Conservation (phyloP, 2,113 vertebrate genomes). For the Symphodus melops region DNA sequence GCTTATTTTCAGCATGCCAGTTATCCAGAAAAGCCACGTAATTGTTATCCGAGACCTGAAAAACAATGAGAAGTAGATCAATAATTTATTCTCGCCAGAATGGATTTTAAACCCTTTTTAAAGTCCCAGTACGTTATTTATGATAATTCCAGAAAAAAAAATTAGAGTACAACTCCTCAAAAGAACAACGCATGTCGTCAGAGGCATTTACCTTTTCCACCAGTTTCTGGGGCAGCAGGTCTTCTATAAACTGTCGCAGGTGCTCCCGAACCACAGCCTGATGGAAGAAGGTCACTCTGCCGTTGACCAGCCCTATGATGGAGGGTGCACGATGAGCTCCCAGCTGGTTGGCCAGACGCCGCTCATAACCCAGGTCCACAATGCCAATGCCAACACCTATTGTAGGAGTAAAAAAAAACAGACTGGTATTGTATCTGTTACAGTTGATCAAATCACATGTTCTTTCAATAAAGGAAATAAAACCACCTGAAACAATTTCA, state of each 20-base stretch:
- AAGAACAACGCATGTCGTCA: background rate
- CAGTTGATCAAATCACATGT: background rate
- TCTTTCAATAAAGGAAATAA: background rate
- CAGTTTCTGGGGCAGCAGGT: conserved; percentile 89
- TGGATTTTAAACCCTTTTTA: no score
- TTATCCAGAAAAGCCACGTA: conserved; percentile 87
- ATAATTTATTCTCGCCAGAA: background rate
- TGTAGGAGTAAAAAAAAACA: conserved; percentile 35
- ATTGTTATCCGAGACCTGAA: conserved; percentile 91
- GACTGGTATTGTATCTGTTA: background rate
- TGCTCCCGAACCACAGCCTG: conserved; percentile 87
- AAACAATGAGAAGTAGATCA: background rate
- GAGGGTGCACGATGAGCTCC: conserved; percentile 92
- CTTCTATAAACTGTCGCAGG: conserved; percentile 92
- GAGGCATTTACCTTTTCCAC: conserved; percentile 88
- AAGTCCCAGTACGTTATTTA: no score
- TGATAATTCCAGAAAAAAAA: no score
- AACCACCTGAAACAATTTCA: background rate
- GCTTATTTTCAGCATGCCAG: conserved; percentile 94
- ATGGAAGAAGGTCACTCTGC: conserved; percentile 93
- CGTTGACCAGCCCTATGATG: conserved; percentile 91
- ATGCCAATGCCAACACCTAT: conserved; percentile 95
- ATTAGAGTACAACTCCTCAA: background rate
- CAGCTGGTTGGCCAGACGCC: conserved; percentile 91
- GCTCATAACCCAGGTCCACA: conserved; percentile 91